Conservation (phyloP, 2,113 vertebrate genomes). For the Hemiscyllium ocellatum region DNA sequence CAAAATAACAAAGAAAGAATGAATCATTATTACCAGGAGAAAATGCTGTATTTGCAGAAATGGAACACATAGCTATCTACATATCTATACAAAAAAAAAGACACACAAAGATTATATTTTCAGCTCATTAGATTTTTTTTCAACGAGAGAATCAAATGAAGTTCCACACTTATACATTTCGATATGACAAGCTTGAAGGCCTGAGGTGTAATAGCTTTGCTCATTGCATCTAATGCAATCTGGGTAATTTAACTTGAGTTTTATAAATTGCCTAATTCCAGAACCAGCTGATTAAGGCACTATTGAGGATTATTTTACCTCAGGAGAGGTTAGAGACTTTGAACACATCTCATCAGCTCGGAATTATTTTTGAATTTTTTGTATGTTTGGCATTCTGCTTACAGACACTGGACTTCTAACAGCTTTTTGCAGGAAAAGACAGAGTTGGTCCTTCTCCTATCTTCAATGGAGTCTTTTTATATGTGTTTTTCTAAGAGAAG, state of each 20-base stretch:
- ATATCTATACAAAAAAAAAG: too few relatives aligned
- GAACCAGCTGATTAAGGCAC: background rate
- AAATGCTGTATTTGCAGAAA: background rate
- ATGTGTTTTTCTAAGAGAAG: background rate
- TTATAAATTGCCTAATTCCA: background rate
- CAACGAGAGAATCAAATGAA: background rate
- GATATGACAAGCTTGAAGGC: too few relatives aligned
- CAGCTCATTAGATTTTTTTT: background rate
- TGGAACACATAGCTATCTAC: too few relatives aligned
- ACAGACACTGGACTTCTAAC: background rate
- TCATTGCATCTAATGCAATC: background rate
- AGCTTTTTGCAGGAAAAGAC: background rate
- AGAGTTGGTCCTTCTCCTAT: background rate
- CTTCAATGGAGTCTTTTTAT: background rate
- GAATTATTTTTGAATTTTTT: background rate
- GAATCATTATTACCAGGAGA: background rate
- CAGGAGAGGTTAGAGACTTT: background rate
- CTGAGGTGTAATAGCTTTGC: too few relatives aligned
- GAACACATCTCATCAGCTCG: background rate
- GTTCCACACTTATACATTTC: too few relatives aligned
- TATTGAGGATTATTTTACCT: background rate
- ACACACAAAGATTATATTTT: background rate
- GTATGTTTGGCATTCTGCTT: background rate
- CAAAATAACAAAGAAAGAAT: constrained; percentile 3
- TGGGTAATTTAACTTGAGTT: background rate